These are phyloP conservation scores for Metalampra italica DNA, from an alignment of 2,888 invertebrate genomes.

Conservation along the genomic window DNA sequence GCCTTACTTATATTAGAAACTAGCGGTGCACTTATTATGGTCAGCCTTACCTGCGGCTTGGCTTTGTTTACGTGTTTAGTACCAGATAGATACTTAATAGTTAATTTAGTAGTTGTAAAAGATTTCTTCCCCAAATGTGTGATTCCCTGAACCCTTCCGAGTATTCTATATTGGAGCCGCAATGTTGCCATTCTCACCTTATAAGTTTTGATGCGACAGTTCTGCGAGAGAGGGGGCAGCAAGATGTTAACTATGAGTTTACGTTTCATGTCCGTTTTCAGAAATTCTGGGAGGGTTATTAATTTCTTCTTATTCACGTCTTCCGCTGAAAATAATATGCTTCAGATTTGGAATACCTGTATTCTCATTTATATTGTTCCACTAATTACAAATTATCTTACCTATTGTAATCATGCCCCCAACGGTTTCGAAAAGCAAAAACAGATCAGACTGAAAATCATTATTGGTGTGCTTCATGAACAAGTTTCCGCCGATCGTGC, in stretches of 20 bases:
- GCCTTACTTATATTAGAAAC: not conserved
- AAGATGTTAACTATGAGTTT: slow-evolving; percentile 74
- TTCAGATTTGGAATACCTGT: too few relatives aligned
- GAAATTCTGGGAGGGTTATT: slow-evolving; percentile 56
- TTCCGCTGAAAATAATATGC: slow-evolving; percentile 14
- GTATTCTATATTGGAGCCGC: too few relatives aligned
- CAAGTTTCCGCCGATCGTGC: slow-evolving; percentile 84
- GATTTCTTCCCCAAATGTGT: too few relatives aligned
- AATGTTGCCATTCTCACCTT: slow-evolving; percentile 65
- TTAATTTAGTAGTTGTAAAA: too few relatives aligned
- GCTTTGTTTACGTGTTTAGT: too few relatives aligned
- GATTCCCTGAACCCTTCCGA: too few relatives aligned
- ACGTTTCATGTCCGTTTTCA: slow-evolving; percentile 58
- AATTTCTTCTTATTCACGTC: slow-evolving; percentile 15
- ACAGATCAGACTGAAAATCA: slow-evolving; percentile 85
- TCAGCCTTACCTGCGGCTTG: too few relatives aligned
- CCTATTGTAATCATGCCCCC: slow-evolving; percentile 50
- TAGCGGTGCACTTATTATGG: not conserved
- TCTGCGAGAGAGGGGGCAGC: slow-evolving; percentile 68
- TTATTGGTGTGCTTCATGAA: slow-evolving; percentile 81
- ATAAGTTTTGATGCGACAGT: slow-evolving; percentile 76
- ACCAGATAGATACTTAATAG: too few relatives aligned
- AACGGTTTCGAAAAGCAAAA: slow-evolving; percentile 64
- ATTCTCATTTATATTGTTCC: too few relatives aligned
- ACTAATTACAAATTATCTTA: slow-evolving; percentile 18